Evolutionary conservation across 2,797 vertebrate genomes (phyloP).

Genomic region (Sebastes steindachneri): DNA sequence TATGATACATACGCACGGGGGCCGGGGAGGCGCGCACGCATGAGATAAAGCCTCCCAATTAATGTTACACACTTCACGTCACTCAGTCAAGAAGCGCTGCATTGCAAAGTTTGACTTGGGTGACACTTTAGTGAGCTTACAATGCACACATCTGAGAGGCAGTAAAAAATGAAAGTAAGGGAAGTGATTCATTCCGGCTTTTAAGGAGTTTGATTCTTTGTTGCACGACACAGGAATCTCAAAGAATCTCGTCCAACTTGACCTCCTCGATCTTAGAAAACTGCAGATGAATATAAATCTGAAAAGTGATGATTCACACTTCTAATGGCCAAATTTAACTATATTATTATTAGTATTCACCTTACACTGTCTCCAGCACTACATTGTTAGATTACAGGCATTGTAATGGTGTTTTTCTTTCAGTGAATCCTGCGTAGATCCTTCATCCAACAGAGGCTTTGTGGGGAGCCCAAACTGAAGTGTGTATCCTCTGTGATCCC

Average conservation of each 20-base stretch:
- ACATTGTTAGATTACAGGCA: not conserved
- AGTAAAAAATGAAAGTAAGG: conserved; percentile 12
- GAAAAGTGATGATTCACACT: conserved; percentile 2
- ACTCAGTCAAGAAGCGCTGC: conserved; percentile 16
- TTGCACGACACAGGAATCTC: not conserved
- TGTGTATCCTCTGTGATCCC: conserved; percentile 26
- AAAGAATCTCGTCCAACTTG: not conserved
- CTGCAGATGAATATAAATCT: not conserved
- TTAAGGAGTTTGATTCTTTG: conserved; percentile 9
- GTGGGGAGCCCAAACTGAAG: conserved; percentile 2
- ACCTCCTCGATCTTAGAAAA: conserved; percentile 10
- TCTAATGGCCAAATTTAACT: conserved; percentile 23
- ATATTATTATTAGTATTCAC: conserved; percentile 19
- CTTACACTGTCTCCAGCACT: not conserved
- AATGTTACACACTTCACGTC: conserved; percentile 20
- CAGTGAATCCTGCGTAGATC: conserved; percentile 8
- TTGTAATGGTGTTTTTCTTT: conserved; percentile 11
- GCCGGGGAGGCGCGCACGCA: not conserved
- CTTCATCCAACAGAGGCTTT: conserved; percentile 27
- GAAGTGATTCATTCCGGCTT: conserved; percentile 28
- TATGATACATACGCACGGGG: conserved; percentile 21
- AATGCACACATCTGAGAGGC: conserved; percentile 17
- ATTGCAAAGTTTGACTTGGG: conserved; percentile 27
- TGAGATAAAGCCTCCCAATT: conserved; percentile 8
- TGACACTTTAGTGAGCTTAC: conserved; percentile 13